Conservation (phyloP, 2,797 vertebrate genomes). For the Cyprinodon diabolis region DNA sequence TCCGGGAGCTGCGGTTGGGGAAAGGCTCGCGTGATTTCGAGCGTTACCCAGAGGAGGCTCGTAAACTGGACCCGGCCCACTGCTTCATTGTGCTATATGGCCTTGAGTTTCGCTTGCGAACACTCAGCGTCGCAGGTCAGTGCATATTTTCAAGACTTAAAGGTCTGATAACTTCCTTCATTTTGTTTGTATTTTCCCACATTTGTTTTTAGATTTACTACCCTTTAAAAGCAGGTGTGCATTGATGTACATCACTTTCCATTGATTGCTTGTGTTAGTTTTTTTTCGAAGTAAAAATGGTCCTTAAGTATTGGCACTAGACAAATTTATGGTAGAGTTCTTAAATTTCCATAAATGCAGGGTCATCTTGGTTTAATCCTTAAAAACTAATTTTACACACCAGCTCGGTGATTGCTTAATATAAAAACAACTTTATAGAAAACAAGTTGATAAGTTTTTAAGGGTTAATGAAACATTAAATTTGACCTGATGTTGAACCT, state of each 20-base stretch:
- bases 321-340: neutral
- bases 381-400: neutral
- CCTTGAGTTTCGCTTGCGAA: slow-evolving; percentile 86
- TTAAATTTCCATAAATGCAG: neutral
- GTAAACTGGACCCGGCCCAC: slow-evolving; percentile 83
- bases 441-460: neutral
- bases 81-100: slow-evolving; percentile 89
- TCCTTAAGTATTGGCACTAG: neutral
- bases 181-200: neutral
- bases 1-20: slow-evolving; percentile 88
- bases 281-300: neutral
- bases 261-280: neutral
- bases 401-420: neutral
- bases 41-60: slow-evolving; percentile 87
- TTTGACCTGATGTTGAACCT: neutral
- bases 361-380: neutral
- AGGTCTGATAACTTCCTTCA: neutral
- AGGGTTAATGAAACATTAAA: neutral
- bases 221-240: neutral
- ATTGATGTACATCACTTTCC: neutral
- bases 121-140: slow-evolving; percentile 85
- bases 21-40: slow-evolving; percentile 89
- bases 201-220: neutral
- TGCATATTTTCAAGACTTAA: slow-evolving; percentile 14
- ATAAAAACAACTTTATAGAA: neutral